Base-by-base conservation (phyloP, 2,888 invertebrate species). In the Conops quadrifasciatus region DNA sequence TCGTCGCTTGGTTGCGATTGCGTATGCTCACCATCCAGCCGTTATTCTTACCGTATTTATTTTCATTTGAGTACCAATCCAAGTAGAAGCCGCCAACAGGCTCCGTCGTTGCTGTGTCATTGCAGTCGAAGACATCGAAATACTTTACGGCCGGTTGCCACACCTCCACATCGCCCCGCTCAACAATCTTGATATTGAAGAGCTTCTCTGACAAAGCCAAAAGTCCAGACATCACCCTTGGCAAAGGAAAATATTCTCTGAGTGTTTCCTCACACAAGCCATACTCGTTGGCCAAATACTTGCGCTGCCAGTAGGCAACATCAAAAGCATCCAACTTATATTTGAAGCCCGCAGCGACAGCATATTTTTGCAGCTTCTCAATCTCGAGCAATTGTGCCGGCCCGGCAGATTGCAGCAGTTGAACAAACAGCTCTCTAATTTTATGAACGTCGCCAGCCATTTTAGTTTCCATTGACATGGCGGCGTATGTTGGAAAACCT, bases 381-480 rank as follows among this genome's bases (percentile, higher is more conserved):
- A 97, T 82, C 87, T 97, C 96, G 5, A 88, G 86, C 71, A 92
- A 90, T 82, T 96, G 95, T 64, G 91, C 90, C 0, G 93, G 92
- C 71, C 89, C 89, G 0, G 94, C 94, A 78, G 88, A 89, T 77
- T 90, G 89, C 0, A 91, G 83, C 47, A 94, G 87, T 74, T 87
- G 89, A 67, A 91, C 88, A 30, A 97, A 87, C 73, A 92, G 89
- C 72, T 89, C 88, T 75, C 91, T 88, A 0, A 96, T 91, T 83
- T 92, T 93, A 67, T 93, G 90, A 16, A 94, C 86, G 75, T 88
- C 91, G 11, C 92, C 93, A 9, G 96, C 95, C 95, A 97, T 90
- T 88, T 96, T 97, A 0, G 95, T 96, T 87, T 94, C 92, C 94
- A 97, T 94, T 49, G 94, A 94, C 92, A 97, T 91, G 51, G 95